Base-by-base conservation (phyloP, 2,113 vertebrate genomes). In the Onychostruthus taczanowskii region DNA sequence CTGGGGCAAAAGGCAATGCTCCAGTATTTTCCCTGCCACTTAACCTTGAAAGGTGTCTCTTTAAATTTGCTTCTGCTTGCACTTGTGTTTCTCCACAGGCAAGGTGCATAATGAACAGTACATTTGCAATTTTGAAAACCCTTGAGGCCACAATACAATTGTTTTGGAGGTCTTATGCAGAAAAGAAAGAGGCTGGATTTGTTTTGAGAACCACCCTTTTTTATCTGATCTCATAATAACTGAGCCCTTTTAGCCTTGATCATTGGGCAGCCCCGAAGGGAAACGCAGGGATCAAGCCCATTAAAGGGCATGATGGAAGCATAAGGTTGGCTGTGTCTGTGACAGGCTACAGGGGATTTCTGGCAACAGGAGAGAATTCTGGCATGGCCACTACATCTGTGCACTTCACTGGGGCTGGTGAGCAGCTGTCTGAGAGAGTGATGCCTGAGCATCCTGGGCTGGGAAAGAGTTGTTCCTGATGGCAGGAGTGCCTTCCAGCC, bases 51-150 rank as follows among this genome's bases (percentile, higher is more conserved):
- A 62, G 14, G 31, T 78, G 27, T 55, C 81, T 83, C 58, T 91
- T 78, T 68, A 72, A 94, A 92, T 75, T 31, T 84, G 72, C 85
- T 87, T 53, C 77, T 84, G 72, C 83, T 67, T 75, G 73, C 27
- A 49, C 33, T 88, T 87, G 47, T 50, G 22, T 59, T 90, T 88
- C 87, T 96, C 50, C 52, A 84, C 64, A 58, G 64, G 58, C 81
- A 91, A 89, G 83, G 78, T 90, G 47, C 78, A 78, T 85, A 91
- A 88, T 39, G 76, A 91, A 64, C 49, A 50, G 23, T 15, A 17
- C 31, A 78, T 95, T 37, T 95, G 73, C 52, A 84, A 69, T 84
- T 90, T 94, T 69, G 28, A 80, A 88, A 95, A 59, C 56, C 87
- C n/a, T 53, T 44, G 35, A 64, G 72, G 46, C 27, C 80, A 79